Percentiles rank a stretch among this genome's conserved stretches.
Conservation (phyloP, 35 echinoderm and acorn worm species). For the Ophiothrix spiculata region DNA sequence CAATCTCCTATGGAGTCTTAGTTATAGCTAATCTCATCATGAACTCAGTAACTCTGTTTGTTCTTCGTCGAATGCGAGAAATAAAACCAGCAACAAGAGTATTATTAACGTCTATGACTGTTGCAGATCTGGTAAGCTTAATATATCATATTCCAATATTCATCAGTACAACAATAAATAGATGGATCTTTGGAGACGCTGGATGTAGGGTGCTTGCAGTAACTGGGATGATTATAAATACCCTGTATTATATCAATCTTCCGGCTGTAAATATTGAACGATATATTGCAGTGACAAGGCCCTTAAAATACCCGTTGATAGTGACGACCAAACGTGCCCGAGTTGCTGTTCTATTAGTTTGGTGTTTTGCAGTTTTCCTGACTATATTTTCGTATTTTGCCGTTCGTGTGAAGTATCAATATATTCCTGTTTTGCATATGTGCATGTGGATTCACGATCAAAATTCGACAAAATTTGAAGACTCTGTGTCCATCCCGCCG, state of each 20-base stretch:
- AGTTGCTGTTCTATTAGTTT: not conserved
- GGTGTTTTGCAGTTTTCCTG: not conserved
- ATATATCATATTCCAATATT: not conserved
- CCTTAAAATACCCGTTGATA: not conserved
- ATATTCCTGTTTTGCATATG: not conserved
- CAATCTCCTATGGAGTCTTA: not conserved
- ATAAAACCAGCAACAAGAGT: not conserved
- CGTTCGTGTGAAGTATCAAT: not conserved
- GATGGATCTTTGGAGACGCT: not conserved
- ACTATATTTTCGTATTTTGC: not conserved
- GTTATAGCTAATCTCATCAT: not conserved
- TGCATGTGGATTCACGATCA: no score
- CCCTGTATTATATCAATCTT: not conserved
- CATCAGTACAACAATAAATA: not conserved
- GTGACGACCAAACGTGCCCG: not conserved
- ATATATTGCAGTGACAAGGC: not conserved
- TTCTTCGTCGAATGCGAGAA: conserved; percentile 1
- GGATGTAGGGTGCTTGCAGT: not conserved
- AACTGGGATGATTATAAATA: not conserved
- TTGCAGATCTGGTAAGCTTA: not conserved
- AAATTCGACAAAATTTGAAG: no score
- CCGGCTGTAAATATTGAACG: not conserved
- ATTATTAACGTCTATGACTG: not conserved
- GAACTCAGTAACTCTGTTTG: not conserved
- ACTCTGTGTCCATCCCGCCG: not conserved